These are phyloP conservation scores for Drosophila tropicalis DNA, from an alignment of 1,140 invertebrate species.

Conservation along the genomic window DNA sequence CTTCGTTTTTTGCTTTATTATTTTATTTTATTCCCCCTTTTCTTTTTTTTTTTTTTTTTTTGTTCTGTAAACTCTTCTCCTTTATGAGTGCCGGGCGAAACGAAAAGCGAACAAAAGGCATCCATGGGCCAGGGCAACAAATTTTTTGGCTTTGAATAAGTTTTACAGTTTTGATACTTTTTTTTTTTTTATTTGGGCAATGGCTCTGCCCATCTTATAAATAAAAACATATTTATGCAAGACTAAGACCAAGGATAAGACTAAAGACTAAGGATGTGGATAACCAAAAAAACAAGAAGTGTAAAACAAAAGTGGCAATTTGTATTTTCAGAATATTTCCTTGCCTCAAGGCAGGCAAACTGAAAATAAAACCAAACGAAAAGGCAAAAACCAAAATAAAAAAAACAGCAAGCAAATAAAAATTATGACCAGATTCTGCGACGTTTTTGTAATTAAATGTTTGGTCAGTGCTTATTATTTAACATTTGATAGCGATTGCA, in stretches of 20 bases:
- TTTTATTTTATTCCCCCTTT: slow-evolving; percentile 26
- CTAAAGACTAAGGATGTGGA: slow-evolving; percentile 56
- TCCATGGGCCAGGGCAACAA: slow-evolving; percentile 56
- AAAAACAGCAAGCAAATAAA: slow-evolving; percentile 47
- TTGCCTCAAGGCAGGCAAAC: slow-evolving; percentile 33
- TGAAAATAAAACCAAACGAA: too few relatives aligned
- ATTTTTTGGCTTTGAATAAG: slow-evolving; percentile 77
- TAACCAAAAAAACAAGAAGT: slow-evolving; percentile 41
- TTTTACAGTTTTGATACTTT: slow-evolving; percentile 28
- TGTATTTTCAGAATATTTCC: slow-evolving; percentile 48
- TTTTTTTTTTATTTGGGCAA: slow-evolving; percentile 7
- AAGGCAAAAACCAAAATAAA: neutral
- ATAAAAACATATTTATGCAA: slow-evolving; percentile 79
- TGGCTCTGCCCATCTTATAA: slow-evolving; percentile 64
- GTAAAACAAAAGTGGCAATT: slow-evolving; percentile 62
- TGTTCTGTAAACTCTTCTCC: slow-evolving; percentile 6
- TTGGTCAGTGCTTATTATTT: slow-evolving; percentile 75
- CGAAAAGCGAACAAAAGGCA: slow-evolving; percentile 40
- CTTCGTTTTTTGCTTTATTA: slow-evolving; percentile 24
- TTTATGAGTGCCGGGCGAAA: slow-evolving; percentile 13
- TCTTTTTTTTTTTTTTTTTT: slow-evolving; percentile 9
- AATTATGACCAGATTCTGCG: slow-evolving; percentile 72
- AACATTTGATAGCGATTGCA: slow-evolving; percentile 58
- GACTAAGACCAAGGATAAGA: slow-evolving; percentile 73
- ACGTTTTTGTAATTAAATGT: slow-evolving; percentile 81